Base-by-base conservation (phyloP, 2,888 invertebrate genomes). In the Chydorus sphaericus region DNA sequence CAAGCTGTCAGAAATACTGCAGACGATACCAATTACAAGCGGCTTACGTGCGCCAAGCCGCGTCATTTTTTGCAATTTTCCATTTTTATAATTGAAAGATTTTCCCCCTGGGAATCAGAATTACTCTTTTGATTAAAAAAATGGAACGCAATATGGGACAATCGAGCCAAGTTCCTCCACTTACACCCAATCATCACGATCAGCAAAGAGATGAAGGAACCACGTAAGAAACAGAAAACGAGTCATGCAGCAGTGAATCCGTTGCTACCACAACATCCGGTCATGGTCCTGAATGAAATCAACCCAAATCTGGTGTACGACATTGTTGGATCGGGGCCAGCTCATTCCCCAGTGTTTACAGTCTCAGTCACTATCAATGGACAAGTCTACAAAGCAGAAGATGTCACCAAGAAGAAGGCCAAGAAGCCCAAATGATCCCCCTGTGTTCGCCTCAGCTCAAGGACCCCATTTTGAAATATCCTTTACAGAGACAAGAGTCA, bases 251-350 rank as follows among this genome's bases (percentile, higher is more conserved):
- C 36, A n/a, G 44, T 44, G 5, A n/a, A n/a, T n/a, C n/a, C n/a
- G n/a, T n/a, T n/a, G n/a, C n/a, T n/a, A n/a, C n/a, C n/a, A 14
- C 33, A 52, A 37, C 23, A 52, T 36, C 52, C 52, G 8, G 31
- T 52, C 5, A 52, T 52, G 52, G 26, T 52, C 26, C 26, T 52
- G 23, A 52, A 52, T 36, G 52, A 52, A 23, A 52, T 52, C 8
- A 52, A 52, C 14, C 52, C 52, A 2, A 52, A 52, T 23, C 18
- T 52, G 7, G 36, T 20, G 11, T 52, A 52, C n/a, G 31, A 31
- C n/a, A 52, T 36, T 6, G 1, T n/a, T 23, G 8, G 16, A 23
- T 33, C 36, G n/a, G 52, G 52, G 36, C 36, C 52, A 1, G 31
- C 36, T 6, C 52, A 52, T 36, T 18, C 31, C 14, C 16, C 31